Percentiles rank a stretch among this genome's conserved stretches.
phyloP scores from a whole-genome alignment of 2,113 vertebrate species.

The Corythaeola cristata region DNA sequence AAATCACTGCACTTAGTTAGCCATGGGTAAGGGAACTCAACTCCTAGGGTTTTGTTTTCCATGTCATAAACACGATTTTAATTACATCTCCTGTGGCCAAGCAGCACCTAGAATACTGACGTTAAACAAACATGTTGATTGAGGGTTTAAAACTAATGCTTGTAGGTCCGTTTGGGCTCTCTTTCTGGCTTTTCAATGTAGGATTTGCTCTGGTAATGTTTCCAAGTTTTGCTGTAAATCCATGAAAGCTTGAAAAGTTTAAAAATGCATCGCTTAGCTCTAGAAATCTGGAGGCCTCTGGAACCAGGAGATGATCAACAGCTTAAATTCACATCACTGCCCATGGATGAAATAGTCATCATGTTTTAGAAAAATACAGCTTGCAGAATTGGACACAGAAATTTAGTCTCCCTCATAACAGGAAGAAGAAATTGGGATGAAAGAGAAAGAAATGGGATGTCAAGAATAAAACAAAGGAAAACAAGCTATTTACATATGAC shows the following conservation, averaged over 20 bases:
- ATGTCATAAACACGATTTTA: slow-evolving; percentile 1
- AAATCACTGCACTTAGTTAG: background rate
- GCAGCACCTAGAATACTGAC: background rate
- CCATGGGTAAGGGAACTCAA: background rate
- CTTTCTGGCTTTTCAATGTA: background rate
- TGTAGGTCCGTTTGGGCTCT: background rate
- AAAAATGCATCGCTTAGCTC: background rate
- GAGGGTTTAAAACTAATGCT: background rate
- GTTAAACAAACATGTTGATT: background rate
- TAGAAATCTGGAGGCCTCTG: background rate
- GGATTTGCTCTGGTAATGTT: background rate
- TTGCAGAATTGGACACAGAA: background rate
- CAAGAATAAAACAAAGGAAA: background rate
- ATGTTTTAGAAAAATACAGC: background rate
- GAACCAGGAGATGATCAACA: background rate
- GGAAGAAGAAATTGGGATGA: background rate
- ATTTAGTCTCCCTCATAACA: background rate
- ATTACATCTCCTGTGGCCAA: background rate
- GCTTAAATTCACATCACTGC: background rate
- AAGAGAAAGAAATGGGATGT: background rate
- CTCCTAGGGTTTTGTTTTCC: background rate
- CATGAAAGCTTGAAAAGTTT: background rate
- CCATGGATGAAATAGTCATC: background rate
- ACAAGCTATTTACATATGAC: background rate
- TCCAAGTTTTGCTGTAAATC: background rate